phyloP scores from a whole-genome alignment of 2,797 vertebrate genomes.

The Tachyglossus aculeatus region DNA sequence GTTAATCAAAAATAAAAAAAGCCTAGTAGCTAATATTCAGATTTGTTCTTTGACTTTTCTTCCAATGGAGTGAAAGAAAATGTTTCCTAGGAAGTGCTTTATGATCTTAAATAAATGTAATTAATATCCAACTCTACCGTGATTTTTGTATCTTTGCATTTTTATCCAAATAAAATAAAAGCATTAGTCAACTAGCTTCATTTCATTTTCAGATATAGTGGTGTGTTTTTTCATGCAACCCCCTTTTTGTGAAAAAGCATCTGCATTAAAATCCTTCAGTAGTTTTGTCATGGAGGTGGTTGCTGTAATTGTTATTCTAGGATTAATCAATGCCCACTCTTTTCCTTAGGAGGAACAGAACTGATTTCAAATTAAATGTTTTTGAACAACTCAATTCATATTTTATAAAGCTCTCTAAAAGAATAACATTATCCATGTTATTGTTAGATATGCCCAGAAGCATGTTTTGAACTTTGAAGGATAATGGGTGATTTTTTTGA shows the following conservation, averaged over 20 bases:
- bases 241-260: constrained; percentile 13
- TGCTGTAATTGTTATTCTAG: too few relatives aligned
- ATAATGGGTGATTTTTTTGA: background rate
- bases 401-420: constrained; percentile 9
- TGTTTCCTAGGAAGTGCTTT: background rate
- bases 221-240: background rate
- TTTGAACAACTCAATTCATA: constrained; percentile 1
- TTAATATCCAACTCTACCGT: background rate
- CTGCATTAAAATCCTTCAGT: background rate
- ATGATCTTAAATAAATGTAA: background rate
- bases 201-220: background rate
- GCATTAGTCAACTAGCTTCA: background rate
- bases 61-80: background rate
- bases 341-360: background rate
- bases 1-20: too few relatives aligned
- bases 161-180: constrained; percentile 11
- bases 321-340: background rate
- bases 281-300: constrained; percentile 11
- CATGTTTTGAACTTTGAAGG: background rate
- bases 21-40: too few relatives aligned
- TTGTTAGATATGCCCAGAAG: background rate
- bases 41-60: too few relatives aligned
- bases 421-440: background rate
- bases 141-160: constrained; percentile 7
- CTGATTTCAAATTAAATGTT: background rate